A percentile compares a stretch with the other conserved stretches of the same genome.
These are phyloP conservation scores for Centroberyx gerrardi DNA, from an alignment of 2,797 vertebrate genomes.

Conservation along the genomic window DNA sequence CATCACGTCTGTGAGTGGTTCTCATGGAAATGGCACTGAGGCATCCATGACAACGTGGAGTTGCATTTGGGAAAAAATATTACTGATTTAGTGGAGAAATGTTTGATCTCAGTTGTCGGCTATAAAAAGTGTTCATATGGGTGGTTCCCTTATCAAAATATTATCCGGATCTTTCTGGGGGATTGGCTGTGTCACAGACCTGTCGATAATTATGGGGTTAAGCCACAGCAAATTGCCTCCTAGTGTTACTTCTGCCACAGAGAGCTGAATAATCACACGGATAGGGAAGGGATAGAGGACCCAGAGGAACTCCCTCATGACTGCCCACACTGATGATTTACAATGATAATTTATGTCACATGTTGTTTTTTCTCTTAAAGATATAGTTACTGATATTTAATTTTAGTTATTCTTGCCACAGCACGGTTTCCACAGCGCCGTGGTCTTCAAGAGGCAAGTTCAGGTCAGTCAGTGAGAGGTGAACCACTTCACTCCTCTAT, in stretches of 20 bases:
- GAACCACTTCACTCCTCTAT: too few relatives aligned
- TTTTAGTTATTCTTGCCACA: not conserved
- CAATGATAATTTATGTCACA: conserved; percentile 34
- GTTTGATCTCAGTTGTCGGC: conserved; percentile 8
- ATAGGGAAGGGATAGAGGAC: conserved; percentile 33
- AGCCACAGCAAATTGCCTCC: conserved; percentile 28
- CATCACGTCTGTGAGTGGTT: conserved; percentile 4
- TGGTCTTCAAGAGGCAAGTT: too few relatives aligned
- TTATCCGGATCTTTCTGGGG: conserved; percentile 15
- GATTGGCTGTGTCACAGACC: conserved; percentile 19
- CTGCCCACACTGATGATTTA: conserved; percentile 44
- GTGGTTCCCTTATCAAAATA: conserved; percentile 22
- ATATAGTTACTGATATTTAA: conserved; percentile 32
- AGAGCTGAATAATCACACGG: conserved; percentile 45
- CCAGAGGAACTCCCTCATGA: conserved; percentile 31
- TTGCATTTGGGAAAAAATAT: conserved; percentile 21
- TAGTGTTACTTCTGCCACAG: conserved; percentile 16
- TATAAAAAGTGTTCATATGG: not conserved
- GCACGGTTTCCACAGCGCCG: too few relatives aligned
- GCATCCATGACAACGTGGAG: not conserved
- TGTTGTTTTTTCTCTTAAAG: conserved; percentile 19
- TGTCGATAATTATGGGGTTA: conserved; percentile 16
- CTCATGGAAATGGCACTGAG: not conserved
- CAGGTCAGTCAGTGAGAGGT: too few relatives aligned
- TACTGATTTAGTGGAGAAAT: not conserved